phyloP scores from a whole-genome alignment of 2,113 vertebrate species.

The Typhlomys cinereus region DNA sequence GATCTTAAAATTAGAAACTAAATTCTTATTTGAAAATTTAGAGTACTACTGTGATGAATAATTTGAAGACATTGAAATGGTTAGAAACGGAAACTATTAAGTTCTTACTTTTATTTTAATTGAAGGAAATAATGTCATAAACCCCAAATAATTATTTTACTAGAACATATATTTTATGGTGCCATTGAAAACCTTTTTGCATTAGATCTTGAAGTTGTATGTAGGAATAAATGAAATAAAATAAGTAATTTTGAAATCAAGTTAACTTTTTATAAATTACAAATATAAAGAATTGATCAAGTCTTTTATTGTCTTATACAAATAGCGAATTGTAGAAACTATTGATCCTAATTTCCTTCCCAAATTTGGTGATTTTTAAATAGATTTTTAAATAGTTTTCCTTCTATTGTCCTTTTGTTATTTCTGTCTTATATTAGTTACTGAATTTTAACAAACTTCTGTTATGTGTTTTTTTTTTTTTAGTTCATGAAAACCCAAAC shows the following conservation, averaged over 20 bases:
- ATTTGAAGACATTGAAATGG: conserved; percentile 26
- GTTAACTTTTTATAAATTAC: conserved; percentile 22
- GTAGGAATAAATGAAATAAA: not conserved
- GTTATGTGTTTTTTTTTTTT: not conserved
- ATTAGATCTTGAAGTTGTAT: not conserved
- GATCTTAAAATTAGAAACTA: conserved; percentile 41
- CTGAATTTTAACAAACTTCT: conserved; percentile 27
- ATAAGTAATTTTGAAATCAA: conserved; percentile 46
- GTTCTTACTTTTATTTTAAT: conserved; percentile 25
- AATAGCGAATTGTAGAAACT: conserved; percentile 27
- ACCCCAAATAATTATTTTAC: not conserved
- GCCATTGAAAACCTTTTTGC: conserved; percentile 18
- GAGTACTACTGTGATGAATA: conserved; percentile 43
- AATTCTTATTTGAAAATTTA: conserved; percentile 54
- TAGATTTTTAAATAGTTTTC: not conserved
- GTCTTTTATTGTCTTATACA: conserved; percentile 3
- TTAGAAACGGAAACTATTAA: conserved; percentile 50
- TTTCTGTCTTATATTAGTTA: not conserved
- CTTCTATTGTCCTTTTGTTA: not conserved
- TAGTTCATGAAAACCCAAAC: not conserved
- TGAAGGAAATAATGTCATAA: not conserved
- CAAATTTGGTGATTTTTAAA: conserved; percentile 31
- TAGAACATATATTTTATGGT: conserved; percentile 11
- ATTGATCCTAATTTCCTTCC: not conserved
- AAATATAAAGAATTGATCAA: not conserved